A percentile compares a stretch with the other conserved stretches of the same genome.
Conservation (phyloP, 2,888 invertebrate genomes). For the Atrina japonica region DNA sequence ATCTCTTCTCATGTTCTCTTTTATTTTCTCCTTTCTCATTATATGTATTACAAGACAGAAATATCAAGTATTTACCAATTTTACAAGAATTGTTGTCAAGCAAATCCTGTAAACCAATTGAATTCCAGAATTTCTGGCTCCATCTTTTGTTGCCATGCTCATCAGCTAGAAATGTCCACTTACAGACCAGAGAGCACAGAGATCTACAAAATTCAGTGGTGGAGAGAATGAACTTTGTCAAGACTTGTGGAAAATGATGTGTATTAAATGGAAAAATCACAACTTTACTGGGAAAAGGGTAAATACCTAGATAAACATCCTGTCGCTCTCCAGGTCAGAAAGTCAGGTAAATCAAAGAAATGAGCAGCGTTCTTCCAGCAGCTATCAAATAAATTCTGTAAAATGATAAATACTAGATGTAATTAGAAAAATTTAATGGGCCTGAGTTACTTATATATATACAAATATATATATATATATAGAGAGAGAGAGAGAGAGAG, state of each 20-base stretch:
- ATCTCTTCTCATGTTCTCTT: too few relatives aligned
- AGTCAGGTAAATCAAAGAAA: slow-evolving; percentile 96
- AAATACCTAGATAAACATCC: slow-evolving; percentile 86
- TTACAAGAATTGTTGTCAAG: slow-evolving; percentile 73
- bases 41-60: too few relatives aligned
- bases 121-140: slow-evolving; percentile 87
- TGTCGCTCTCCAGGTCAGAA: slow-evolving; percentile 95
- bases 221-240: too few relatives aligned
- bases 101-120: slow-evolving; percentile 89
- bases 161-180: slow-evolving; percentile 91
- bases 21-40: too few relatives aligned
- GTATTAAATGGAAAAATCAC: too few relatives aligned
- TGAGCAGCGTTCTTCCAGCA: slow-evolving; percentile 88
- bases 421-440: too few relatives aligned
- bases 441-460: background rate
- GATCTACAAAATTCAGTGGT: slow-evolving; percentile 86
- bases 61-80: slow-evolving; percentile 81
- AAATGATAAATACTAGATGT: slow-evolving; percentile 30
- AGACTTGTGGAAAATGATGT: too few relatives aligned
- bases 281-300: too few relatives aligned
- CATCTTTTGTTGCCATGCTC: slow-evolving; percentile 84
- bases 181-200: slow-evolving; percentile 94
- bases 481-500: slow-evolving; percentile 14
- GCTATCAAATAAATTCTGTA: slow-evolving; percentile 80
- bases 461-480: background rate